Conservation (phyloP, 2,113 vertebrate genomes). For the Zonotrichia leucophrys region DNA sequence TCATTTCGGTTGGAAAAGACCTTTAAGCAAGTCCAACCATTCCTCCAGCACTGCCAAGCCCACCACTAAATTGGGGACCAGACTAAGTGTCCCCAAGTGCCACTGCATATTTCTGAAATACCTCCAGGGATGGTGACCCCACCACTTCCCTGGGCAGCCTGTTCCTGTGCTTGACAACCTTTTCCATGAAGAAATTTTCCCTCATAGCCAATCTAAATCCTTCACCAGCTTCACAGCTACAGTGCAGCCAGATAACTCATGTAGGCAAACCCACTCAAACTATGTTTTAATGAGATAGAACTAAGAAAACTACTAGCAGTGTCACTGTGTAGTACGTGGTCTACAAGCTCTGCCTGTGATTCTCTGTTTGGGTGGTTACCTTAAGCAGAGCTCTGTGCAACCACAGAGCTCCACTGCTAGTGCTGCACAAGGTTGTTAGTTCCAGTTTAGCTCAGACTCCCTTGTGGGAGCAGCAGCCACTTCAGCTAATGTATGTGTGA, state of each 20-base stretch:
- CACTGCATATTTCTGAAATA: background rate
- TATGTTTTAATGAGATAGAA: constrained; percentile 14
- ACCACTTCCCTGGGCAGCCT: background rate
- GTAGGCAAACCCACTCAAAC: constrained; percentile 26
- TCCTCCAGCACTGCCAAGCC: background rate
- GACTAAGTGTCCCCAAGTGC: background rate
- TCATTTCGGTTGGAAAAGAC: background rate
- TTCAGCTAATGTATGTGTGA: constrained; percentile 6
- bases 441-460: constrained; percentile 1
- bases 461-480: constrained; percentile 32
- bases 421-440: background rate
- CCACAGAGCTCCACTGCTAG: background rate
- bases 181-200: background rate
- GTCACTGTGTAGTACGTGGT: constrained; percentile 30
- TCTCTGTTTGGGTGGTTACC: constrained; percentile 27
- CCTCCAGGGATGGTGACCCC: background rate
- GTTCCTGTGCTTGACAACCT: background rate
- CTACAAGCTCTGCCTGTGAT: constrained; percentile 35
- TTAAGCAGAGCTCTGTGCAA: constrained; percentile 33
- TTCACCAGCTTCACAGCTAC: background rate
- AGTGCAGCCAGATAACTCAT: background rate
- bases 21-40: background rate
- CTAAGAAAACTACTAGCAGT: constrained; percentile 12
- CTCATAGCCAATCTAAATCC: background rate
- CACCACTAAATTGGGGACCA: background rate